phyloP scores from a whole-genome alignment of 64 coral and sea anemone species.

The Porites lutea region DNA sequence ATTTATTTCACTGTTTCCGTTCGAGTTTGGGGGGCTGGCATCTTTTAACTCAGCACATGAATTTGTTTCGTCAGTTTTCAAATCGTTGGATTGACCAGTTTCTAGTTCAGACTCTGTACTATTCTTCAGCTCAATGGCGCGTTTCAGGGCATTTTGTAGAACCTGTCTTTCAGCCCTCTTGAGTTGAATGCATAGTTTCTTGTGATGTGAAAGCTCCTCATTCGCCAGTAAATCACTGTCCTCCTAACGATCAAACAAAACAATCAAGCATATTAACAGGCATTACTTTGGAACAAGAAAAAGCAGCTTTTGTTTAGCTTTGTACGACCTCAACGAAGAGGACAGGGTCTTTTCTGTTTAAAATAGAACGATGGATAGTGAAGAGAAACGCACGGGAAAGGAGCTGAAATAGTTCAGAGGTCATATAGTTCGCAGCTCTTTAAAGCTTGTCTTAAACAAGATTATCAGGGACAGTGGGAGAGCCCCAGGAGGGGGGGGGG shows the following conservation, averaged over 20 bases:
- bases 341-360: too few species aligned
- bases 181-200: slow-evolving; percentile 13
- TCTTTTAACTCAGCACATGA: neutral
- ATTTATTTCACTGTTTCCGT: neutral
- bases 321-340: too few species aligned
- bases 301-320: too few species aligned
- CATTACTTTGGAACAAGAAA: too few species aligned
- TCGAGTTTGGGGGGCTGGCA: neutral
- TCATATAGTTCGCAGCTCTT: too few species aligned
- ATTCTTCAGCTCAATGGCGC: neutral
- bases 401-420: too few species aligned
- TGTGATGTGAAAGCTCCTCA: neutral
- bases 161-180: slow-evolving; percentile 28
- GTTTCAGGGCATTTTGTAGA: slow-evolving; percentile 15
- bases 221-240: neutral
- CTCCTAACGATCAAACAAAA: neutral
- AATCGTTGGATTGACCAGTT: neutral
- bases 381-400: too few species aligned
- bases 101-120: neutral
- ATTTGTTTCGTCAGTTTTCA: neutral
- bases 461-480: too few species aligned
- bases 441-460: too few species aligned
- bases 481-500: too few species aligned
- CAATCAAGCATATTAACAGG: neutral
- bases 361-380: too few species aligned